Evolutionary conservation across 2,888 invertebrate genomes (phyloP).

Genomic region (Uropetala carovei): DNA sequence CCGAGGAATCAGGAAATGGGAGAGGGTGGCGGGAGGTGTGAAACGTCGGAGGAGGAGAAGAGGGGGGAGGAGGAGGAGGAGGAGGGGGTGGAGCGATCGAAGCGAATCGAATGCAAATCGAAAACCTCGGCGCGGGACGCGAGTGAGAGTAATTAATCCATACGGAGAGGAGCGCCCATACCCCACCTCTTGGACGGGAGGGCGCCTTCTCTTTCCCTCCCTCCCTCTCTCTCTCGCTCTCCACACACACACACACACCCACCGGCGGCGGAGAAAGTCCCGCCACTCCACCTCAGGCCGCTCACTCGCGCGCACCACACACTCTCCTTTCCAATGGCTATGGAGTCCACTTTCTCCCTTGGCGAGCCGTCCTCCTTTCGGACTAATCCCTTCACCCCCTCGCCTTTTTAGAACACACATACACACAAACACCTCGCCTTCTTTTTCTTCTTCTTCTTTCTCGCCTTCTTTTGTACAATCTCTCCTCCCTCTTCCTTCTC

Average conservation of each 20-base stretch:
- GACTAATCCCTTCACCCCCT: not conserved
- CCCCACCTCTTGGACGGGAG: not conserved
- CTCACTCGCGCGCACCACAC: not conserved
- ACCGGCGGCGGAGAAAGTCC: constrained; percentile 47
- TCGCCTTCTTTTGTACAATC: no score
- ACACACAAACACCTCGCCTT: no score
- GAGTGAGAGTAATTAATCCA: not conserved
- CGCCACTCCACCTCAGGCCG: not conserved
- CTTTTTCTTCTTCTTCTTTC: no score
- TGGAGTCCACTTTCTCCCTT: constrained; percentile 49
- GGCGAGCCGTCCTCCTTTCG: not conserved
- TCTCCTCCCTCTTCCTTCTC: not conserved
- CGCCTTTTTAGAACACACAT: not conserved
- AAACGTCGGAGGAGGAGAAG: not conserved
- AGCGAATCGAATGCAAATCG: constrained; percentile 21
- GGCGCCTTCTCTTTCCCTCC: not conserved
- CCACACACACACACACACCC: not conserved
- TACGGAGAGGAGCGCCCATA: not conserved
- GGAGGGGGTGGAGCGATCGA: not conserved
- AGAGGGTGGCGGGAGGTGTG: not conserved
- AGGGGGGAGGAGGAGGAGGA: not conserved
- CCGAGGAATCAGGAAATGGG: not conserved
- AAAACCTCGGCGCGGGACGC: not conserved
- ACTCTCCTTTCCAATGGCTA: constrained; percentile 12
- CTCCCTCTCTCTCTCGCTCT: no score